These are phyloP conservation scores for Micromys minutus DNA, from an alignment of 2,113 vertebrate species.

Conservation along the genomic window DNA sequence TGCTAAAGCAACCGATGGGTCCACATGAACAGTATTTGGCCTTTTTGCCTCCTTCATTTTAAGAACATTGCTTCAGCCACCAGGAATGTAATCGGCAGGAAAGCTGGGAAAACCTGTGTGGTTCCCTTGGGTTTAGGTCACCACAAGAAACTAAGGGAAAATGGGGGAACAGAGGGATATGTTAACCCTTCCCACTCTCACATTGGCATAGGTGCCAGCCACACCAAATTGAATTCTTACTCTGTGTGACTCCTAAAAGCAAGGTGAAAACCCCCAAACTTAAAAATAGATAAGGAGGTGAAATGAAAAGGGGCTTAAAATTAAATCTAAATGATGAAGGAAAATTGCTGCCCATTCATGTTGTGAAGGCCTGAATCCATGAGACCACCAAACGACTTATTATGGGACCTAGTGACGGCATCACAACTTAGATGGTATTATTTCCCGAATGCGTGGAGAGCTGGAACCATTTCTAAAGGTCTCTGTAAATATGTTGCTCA, in stretches of 20 bases:
- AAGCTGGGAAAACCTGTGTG: constrained; percentile 28
- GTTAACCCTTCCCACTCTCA: not conserved
- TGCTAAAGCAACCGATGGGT: constrained; percentile 78
- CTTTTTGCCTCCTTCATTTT: constrained; percentile 71
- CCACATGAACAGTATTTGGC: constrained; percentile 78
- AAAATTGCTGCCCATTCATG: not conserved
- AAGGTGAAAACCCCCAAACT: not conserved
- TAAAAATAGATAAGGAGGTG: not conserved
- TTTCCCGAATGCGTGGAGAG: not conserved
- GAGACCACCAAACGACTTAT: not conserved
- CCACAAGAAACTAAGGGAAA: constrained; percentile 14
- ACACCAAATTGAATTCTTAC: not conserved
- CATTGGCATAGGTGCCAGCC: not conserved
- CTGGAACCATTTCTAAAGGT: not conserved
- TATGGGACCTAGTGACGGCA: not conserved
- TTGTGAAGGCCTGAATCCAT: not conserved
- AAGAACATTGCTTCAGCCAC: constrained; percentile 65
- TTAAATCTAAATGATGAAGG: not conserved
- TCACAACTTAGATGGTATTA: not conserved
- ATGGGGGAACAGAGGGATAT: not conserved
- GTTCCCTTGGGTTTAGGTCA: constrained; percentile 28
- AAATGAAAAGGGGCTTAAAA: not conserved
- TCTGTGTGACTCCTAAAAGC: not conserved
- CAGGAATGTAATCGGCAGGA: constrained; percentile 34
- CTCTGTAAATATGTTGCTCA: not conserved